Evolutionary conservation across 2,797 vertebrate genomes (phyloP).

Genomic region (Prionace glauca): DNA sequence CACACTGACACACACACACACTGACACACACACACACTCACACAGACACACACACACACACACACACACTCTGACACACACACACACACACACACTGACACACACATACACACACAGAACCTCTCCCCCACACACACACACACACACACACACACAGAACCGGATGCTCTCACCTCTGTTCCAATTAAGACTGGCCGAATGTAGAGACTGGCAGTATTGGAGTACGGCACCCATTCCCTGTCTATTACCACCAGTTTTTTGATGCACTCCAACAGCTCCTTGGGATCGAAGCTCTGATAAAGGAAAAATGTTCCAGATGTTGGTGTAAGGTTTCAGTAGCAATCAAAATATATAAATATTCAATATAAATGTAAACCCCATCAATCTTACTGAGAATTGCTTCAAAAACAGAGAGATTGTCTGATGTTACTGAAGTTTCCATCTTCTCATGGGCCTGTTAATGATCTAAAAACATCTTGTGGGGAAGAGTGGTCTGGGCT

Average conservation of each 20-base stretch:
- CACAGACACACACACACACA: not conserved
- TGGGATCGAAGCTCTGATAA: slow-evolving; percentile 69
- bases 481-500: not conserved
- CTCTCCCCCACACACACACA: too few relatives aligned
- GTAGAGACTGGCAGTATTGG: slow-evolving; percentile 68
- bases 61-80: too few relatives aligned
- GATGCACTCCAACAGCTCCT: slow-evolving; percentile 78
- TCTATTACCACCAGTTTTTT: slow-evolving; percentile 72
- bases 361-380: not conserved
- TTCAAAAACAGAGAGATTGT: not conserved
- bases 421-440: too few relatives aligned
- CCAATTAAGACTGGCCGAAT: slow-evolving; percentile 79
- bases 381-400: not conserved
- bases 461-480: not conserved
- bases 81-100: too few relatives aligned
- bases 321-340: not conserved
- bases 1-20: too few relatives aligned
- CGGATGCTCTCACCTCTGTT: slow-evolving; percentile 67
- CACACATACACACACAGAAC: too few relatives aligned
- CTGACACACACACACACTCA: too few relatives aligned
- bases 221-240: slow-evolving; percentile 75
- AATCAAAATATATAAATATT: too few relatives aligned
- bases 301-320: not conserved
- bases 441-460: not conserved
- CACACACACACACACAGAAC: not conserved